phyloP scores from a whole-genome alignment of 92 coral and sea anemone species.

The Meandrina meandrites region DNA sequence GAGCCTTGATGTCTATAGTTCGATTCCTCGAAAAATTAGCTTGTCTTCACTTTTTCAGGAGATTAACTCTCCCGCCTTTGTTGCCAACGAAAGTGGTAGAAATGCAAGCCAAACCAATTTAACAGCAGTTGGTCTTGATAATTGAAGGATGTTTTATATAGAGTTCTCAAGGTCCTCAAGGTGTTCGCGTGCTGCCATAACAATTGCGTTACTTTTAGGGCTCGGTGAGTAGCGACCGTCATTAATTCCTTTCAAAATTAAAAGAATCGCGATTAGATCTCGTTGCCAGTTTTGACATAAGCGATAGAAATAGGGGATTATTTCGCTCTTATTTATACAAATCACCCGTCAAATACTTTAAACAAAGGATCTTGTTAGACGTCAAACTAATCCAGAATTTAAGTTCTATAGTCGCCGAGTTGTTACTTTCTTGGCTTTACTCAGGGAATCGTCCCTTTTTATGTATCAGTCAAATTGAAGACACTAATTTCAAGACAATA shows the following conservation, averaged over 20 bases:
- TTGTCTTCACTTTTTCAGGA: background rate
- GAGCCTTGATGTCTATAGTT: background rate
- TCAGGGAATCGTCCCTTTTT: background rate
- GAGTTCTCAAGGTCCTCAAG: background rate
- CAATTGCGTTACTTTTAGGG: background rate
- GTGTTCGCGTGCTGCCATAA: background rate
- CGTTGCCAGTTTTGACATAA: background rate
- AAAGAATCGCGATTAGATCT: background rate
- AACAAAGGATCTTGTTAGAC: background rate
- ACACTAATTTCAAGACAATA: background rate
- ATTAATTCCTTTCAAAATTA: background rate
- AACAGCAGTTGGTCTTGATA: background rate
- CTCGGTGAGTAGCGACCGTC: background rate
- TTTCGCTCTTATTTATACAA: background rate
- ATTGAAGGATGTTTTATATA: slow-evolving; percentile 1
- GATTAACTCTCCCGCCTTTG: background rate
- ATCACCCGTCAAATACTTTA: background rate
- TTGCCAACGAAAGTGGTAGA: slow-evolving; percentile 3
- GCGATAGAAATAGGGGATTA: background rate
- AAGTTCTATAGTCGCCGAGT: background rate
- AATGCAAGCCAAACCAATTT: background rate
- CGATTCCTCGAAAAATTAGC: background rate
- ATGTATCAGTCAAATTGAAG: background rate
- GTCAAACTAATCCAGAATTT: background rate
- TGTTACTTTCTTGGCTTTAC: background rate